Conservation (phyloP, 2,888 invertebrate species). For the Epinotia bilunana region DNA sequence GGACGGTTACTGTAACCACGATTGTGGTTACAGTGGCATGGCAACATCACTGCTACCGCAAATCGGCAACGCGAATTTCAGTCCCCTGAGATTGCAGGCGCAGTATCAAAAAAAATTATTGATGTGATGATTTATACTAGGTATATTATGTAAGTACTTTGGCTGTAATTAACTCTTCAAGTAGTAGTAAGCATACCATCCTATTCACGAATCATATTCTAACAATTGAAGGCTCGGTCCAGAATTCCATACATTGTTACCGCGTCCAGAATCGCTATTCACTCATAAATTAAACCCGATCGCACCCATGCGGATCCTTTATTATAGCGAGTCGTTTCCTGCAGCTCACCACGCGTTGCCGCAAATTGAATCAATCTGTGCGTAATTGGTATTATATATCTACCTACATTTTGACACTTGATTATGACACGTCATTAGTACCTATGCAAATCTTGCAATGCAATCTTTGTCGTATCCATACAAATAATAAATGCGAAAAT, state of each 20-base stretch:
- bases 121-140: no score
- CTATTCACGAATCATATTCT: no score
- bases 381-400: constrained; percentile 52
- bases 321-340: constrained; percentile 64
- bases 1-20: not conserved
- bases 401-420: not conserved
- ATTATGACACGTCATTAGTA: not conserved
- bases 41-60: not conserved
- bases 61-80: no score
- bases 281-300: constrained; percentile 47
- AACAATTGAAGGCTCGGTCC: not conserved
- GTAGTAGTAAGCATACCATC: no score
- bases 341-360: constrained; percentile 51
- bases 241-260: not conserved
- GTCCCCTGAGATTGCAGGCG: no score
- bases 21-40: not conserved
- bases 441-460: not conserved
- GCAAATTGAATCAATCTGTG: constrained; percentile 54
- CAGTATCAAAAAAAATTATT: no score
- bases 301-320: constrained; percentile 59
- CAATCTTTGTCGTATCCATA: no score
- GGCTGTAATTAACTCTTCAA: no score
- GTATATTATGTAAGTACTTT: no score
- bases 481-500: no score
- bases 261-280: constrained; percentile 33